phyloP scores from a whole-genome alignment of 1,140 invertebrate genomes.

The Macrostomum lignano region DNA sequence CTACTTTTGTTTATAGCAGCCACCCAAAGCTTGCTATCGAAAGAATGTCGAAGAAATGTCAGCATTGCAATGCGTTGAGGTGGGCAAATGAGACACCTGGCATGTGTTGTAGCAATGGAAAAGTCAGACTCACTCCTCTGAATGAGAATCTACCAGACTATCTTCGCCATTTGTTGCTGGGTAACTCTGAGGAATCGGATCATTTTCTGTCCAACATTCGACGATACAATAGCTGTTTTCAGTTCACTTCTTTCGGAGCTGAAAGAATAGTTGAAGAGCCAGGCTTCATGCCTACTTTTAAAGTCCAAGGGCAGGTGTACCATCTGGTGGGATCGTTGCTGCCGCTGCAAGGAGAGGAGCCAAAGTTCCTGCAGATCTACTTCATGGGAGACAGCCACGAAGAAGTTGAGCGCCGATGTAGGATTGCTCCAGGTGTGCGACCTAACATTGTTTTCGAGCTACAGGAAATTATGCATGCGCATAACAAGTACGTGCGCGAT shows the following conservation, averaged over 20 bases:
- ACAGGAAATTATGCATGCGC: conserved; percentile 17
- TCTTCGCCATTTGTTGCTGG: no score
- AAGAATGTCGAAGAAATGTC: no score
- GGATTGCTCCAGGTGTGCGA: conserved; percentile 3
- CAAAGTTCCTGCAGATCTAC: conserved; percentile 27
- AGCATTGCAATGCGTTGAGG: no score
- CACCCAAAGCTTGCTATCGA: no score
- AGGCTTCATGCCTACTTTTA: conserved; percentile 22
- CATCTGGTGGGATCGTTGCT: conserved; percentile 21
- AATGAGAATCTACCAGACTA: no score
- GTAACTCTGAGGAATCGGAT: no score
- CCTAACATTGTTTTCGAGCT: conserved; percentile 9
- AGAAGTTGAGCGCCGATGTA: conserved; percentile 6
- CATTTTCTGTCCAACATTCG: conserved; percentile 24
- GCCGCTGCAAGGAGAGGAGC: conserved; percentile 12
- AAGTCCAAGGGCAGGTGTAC: conserved; percentile 30
- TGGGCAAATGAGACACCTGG: no score
- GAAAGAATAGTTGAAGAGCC: conserved; percentile 11
- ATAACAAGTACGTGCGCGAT: conserved; percentile 14
- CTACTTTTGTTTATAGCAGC: no score
- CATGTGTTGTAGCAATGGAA: no score
- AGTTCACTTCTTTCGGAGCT: conserved; percentile 24
- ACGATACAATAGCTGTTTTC: conserved; percentile 24
- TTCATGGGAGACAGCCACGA: conserved; percentile 9
- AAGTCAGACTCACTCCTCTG: no score